A percentile compares a stretch with the other conserved stretches of the same genome.
These are phyloP conservation scores for Lagopus leucura DNA, from an alignment of 2,113 vertebrate species.

Conservation along the genomic window DNA sequence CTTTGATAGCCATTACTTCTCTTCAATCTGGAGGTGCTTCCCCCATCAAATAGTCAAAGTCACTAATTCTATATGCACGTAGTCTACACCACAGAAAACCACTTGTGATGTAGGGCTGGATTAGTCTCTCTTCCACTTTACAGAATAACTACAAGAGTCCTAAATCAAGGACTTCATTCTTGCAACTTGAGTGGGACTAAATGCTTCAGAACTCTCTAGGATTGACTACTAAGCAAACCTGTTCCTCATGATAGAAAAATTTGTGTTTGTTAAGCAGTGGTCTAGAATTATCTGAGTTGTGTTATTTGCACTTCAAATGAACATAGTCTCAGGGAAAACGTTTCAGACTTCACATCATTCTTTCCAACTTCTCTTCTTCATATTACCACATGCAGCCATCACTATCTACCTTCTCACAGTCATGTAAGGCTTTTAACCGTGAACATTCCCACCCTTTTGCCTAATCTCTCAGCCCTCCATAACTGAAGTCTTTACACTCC, in stretches of 20 bases:
- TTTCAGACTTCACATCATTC: background rate
- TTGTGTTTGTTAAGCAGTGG: background rate
- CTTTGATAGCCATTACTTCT: background rate
- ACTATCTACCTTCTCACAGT: background rate
- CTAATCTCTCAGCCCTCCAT: background rate
- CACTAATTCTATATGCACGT: background rate
- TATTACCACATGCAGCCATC: background rate
- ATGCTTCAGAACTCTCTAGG: no score
- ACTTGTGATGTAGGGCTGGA: background rate
- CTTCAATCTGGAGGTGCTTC: background rate
- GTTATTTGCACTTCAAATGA: background rate
- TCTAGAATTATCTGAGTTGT: background rate
- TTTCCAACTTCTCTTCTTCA: background rate
- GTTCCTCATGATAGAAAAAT: fast-evolving
- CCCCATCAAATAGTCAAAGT: background rate
- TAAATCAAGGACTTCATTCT: no score
- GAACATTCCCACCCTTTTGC: background rate
- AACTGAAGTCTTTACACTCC: background rate
- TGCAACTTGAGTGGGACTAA: no score
- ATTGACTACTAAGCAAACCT: background rate
- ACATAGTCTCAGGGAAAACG: background rate
- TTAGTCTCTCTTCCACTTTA: background rate
- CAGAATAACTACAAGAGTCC: background rate
- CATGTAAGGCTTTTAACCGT: background rate
- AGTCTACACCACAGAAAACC: background rate